A percentile compares a stretch with the other conserved stretches of the same genome.
phyloP scores from a whole-genome alignment of 2,113 vertebrate species.

The Coreoperca whiteheadi region DNA sequence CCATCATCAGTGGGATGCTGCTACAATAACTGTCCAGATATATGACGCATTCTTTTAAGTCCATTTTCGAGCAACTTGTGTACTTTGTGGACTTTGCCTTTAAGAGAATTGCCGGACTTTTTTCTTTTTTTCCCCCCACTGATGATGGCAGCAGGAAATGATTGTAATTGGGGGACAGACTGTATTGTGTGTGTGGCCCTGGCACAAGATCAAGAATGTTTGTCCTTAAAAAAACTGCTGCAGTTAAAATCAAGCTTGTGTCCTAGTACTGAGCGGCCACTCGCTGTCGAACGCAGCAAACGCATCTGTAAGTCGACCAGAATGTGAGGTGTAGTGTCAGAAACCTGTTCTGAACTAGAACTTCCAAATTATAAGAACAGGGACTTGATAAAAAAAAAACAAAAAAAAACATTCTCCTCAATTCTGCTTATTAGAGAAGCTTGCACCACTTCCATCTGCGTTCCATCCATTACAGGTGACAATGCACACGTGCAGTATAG shows the following conservation, averaged over 20 bases:
- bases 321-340: not conserved
- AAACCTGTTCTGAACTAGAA: not conserved
- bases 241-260: slow-evolving; percentile 19
- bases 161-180: slow-evolving; percentile 74
- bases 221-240: slow-evolving; percentile 59
- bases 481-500: not conserved
- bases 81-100: not conserved
- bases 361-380: not conserved
- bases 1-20: no score
- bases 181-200: slow-evolving; percentile 75
- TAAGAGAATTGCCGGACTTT: slow-evolving; percentile 47
- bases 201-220: slow-evolving; percentile 76
- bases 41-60: not conserved
- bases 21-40: not conserved
- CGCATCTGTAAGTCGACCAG: not conserved
- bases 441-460: not conserved
- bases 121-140: not conserved
- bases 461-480: not conserved
- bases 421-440: not conserved
- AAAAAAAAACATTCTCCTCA: not conserved
- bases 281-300: not conserved
- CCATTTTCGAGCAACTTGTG: accelerated
- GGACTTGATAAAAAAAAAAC: no score
- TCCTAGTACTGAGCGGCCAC: not conserved
- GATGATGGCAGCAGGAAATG: slow-evolving; percentile 76